Evolutionary conservation across 2,113 vertebrate genomes (phyloP).

Genomic region (Todiramphus chloris): DNA sequence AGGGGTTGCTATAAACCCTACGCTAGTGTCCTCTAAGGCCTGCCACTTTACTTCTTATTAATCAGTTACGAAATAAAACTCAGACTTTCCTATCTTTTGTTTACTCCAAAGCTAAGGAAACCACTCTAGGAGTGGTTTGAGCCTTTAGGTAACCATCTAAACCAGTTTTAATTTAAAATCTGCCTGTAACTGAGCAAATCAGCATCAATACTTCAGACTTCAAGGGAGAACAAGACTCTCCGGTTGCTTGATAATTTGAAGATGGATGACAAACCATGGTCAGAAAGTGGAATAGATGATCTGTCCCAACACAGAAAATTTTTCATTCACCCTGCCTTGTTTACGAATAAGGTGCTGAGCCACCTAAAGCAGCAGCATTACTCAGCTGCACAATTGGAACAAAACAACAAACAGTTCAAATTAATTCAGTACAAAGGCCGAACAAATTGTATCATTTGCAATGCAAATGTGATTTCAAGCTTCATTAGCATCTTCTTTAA

Average conservation of each 20-base stretch:
- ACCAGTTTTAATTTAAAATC: not conserved
- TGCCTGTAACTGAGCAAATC: not conserved
- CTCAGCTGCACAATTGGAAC: conserved; percentile 51
- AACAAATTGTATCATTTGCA: conserved; percentile 66
- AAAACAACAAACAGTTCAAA: conserved; percentile 45
- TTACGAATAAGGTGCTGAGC: not conserved
- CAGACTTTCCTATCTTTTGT: not conserved
- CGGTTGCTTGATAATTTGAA: not conserved
- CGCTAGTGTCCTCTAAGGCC: not conserved
- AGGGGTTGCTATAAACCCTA: not conserved
- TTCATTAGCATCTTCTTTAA: conserved; percentile 31
- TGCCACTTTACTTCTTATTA: not conserved
- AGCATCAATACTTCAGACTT: not conserved
- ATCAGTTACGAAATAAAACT: not conserved
- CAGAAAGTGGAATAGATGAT: not conserved
- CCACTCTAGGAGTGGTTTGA: not conserved
- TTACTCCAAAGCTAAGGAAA: not conserved
- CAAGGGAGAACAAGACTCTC: not conserved
- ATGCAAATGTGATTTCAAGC: conserved; percentile 64
- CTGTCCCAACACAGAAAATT: not conserved
- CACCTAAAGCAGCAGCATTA: conserved; percentile 12
- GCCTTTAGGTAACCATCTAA: not conserved
- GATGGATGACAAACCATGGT: not conserved
- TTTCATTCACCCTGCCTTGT: conserved; percentile 7
- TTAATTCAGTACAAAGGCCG: conserved; percentile 56